Evolutionary conservation across 2,113 vertebrate genomes (phyloP).

Genomic region (Lampris incognitus): DNA sequence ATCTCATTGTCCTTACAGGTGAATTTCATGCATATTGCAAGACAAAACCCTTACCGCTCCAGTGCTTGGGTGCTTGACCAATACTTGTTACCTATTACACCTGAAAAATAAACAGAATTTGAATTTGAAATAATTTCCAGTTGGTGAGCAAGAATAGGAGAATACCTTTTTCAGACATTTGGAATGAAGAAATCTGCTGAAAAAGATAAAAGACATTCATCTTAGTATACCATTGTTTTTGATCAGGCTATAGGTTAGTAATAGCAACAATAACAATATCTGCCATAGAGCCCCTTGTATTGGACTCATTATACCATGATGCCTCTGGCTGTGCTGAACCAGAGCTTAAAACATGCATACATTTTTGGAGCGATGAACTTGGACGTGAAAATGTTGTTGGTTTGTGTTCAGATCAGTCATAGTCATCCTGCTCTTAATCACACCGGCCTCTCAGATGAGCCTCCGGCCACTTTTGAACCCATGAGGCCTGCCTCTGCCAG

Average conservation of each 20-base stretch:
- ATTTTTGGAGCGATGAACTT: slow-evolving; percentile 7
- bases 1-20: no score
- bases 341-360: slow-evolving; percentile 16
- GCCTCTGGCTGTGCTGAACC: slow-evolving; percentile 27
- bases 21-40: no score
- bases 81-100: background rate
- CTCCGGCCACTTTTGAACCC: slow-evolving; percentile 8
- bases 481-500: background rate
- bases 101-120: background rate
- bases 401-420: slow-evolving; percentile 9
- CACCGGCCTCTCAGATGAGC: slow-evolving; percentile 3
- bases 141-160: background rate
- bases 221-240: no score
- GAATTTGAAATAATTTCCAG: background rate
- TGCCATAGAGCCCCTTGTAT: slow-evolving; percentile 4
- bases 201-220: no score
- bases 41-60: no score
- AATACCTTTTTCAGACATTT: background rate
- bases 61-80: no score
- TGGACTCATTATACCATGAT: no score
- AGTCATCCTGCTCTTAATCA: slow-evolving; percentile 12
- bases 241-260: no score
- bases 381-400: slow-evolving; percentile 4
- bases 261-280: slow-evolving; percentile 1
- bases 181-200: background rate